These are phyloP conservation scores for Novumbra hubbsi DNA, from an alignment of 2,797 vertebrate species.

Conservation along the genomic window DNA sequence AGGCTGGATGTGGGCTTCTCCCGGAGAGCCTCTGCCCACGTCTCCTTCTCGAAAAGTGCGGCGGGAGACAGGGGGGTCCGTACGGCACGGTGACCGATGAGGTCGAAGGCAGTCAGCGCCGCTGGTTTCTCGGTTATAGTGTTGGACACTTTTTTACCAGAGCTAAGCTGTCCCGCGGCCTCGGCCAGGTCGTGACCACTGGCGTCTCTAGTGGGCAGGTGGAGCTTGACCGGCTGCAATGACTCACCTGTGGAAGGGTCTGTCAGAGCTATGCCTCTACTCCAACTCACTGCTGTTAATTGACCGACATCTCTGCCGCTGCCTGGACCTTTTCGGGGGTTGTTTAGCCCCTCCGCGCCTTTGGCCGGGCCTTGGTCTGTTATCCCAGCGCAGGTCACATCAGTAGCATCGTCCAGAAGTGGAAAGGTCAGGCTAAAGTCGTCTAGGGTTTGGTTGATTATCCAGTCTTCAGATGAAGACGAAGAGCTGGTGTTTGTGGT, in stretches of 20 bases:
- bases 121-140: slow-evolving; percentile 81
- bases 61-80: slow-evolving; percentile 82
- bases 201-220: slow-evolving; percentile 52
- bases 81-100: slow-evolving; percentile 82
- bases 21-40: slow-evolving; percentile 74
- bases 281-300: slow-evolving; percentile 83
- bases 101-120: slow-evolving; percentile 83
- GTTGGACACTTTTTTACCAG: slow-evolving; percentile 67
- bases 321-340: background rate
- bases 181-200: slow-evolving; percentile 34
- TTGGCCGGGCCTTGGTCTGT: slow-evolving; percentile 10
- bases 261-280: slow-evolving; percentile 77
- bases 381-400: slow-evolving; percentile 26
- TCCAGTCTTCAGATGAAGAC: slow-evolving; percentile 69
- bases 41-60: slow-evolving; percentile 82
- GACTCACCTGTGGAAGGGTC: slow-evolving; percentile 65
- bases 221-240: slow-evolving; percentile 82
- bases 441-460: slow-evolving; percentile 57
- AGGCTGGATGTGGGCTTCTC: slow-evolving; percentile 80
- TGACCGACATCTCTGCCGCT: slow-evolving; percentile 41
- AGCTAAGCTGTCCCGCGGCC: slow-evolving; percentile 40
- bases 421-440: slow-evolving; percentile 44
- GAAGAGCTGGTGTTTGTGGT: slow-evolving; percentile 71
- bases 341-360: slow-evolving; percentile 9
- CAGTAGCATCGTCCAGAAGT: slow-evolving; percentile 43